Evolutionary conservation across 1,140 invertebrate genomes (phyloP).

Genomic region (Zaprionus africanus): DNA sequence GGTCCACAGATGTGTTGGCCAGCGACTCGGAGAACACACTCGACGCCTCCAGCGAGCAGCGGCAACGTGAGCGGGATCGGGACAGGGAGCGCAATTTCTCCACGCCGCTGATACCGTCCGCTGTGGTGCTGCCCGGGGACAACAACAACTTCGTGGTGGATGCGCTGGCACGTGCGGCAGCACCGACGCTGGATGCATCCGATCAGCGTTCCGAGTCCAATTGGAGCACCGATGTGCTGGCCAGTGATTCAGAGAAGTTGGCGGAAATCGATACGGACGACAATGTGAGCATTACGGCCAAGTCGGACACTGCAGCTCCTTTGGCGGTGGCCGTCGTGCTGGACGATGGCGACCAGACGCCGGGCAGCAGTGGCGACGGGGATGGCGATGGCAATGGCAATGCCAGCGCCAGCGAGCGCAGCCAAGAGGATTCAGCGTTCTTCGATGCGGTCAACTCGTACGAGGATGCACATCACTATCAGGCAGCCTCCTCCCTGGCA

Average conservation of each 20-base stretch:
- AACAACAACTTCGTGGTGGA: slow-evolving; percentile 80
- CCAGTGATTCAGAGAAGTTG: slow-evolving; percentile 96
- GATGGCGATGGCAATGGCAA: slow-evolving; percentile 49
- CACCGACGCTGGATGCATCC: slow-evolving; percentile 88
- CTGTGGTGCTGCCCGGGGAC: slow-evolving; percentile 81
- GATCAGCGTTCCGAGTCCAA: slow-evolving; percentile 97
- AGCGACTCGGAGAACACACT: slow-evolving; percentile 95
- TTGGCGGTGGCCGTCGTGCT: slow-evolving; percentile 37
- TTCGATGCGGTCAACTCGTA: slow-evolving; percentile 78
- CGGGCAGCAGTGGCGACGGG: slow-evolving; percentile 62
- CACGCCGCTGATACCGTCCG: slow-evolving; percentile 80
- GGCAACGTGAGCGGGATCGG: slow-evolving; percentile 40
- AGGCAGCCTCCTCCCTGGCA: slow-evolving; percentile 72
- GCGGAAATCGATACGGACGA: slow-evolving; percentile 95
- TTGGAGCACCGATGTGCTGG: slow-evolving; percentile 98
- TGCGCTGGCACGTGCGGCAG: slow-evolving; percentile 56
- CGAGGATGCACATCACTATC: slow-evolving; percentile 68
- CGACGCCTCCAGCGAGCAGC: slow-evolving; percentile 87
- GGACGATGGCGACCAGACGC: slow-evolving; percentile 61
- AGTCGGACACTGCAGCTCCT: slow-evolving; percentile 87
- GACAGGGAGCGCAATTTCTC: slow-evolving; percentile 85
- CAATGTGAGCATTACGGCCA: slow-evolving; percentile 89
- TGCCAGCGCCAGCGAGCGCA: slow-evolving; percentile 74
- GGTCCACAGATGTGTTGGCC: slow-evolving; percentile 98
- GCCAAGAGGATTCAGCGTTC: slow-evolving; percentile 79